Evolutionary conservation across 2,797 vertebrate species (phyloP), one percentile per base, ranked within the genome.

Genomic region (Phoebastria nigripes): DNA sequence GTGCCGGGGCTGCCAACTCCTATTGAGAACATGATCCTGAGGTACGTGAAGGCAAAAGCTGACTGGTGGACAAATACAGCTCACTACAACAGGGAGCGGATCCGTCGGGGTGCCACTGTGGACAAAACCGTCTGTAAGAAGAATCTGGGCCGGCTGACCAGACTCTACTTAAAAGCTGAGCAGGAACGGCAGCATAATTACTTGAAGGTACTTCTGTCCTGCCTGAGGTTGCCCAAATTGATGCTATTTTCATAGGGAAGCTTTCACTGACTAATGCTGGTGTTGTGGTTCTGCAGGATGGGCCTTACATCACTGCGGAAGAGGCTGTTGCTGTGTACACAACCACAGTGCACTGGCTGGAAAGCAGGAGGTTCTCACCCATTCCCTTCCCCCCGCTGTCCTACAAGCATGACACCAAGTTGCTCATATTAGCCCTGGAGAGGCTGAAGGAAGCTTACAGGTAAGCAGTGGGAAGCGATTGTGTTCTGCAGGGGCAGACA

Each of bases 21-120:
- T 44, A 99, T 99, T 80, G 99, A 99, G 97, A 99, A 99, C 98
- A 99, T 99, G 99, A 99, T 99, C 97, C 97, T 99, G 97, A 98
- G 99, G 35, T 99, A 99, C 0, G 99, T 99, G 96, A 99, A 99
- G 95, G 99, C 99, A 58, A 99, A 99, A 97, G 99, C 99, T 51
- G 99, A 99, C 97, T 99, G 99, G 99, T 99, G 99, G 99, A 99
- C 99, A 93, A 99, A 99, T 92, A 99, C 99, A 0, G 99, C 99
- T 41, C 99, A 99, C 97, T 99, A 99, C 98, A 99, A 99, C 96
- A 98, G 99, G 54, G 99, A 99, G 97, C 98, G 99, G 89, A 99
- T 99, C 97, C 99, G 99, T 26, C 98, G 99, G 1, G 99, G 99
- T 26, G 99, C 99, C 95, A 99, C 99, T 1, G 99, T 99, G 29